Conservation (phyloP, 2,113 vertebrate species). For the Smithornis capensis region DNA sequence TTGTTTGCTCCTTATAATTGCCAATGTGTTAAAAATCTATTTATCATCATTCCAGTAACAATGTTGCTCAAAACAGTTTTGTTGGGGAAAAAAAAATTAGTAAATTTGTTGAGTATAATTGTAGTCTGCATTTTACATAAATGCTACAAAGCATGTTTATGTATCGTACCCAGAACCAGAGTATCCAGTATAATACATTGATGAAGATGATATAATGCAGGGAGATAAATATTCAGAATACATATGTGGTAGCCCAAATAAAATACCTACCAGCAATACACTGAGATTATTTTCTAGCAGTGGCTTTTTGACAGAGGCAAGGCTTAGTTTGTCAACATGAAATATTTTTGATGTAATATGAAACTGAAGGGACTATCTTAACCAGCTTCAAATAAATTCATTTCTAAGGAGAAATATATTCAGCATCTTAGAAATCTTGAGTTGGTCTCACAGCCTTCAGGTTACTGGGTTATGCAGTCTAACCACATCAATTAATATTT, state of each 20-base stretch:
- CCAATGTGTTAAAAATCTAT: background rate
- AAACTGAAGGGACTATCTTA: background rate
- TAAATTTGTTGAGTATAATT: background rate
- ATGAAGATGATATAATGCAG: background rate
- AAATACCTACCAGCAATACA: background rate
- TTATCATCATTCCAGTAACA: background rate
- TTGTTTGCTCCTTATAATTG: background rate
- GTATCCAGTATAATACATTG: background rate
- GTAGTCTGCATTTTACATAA: background rate
- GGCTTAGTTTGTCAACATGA: background rate
- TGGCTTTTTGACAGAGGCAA: background rate
- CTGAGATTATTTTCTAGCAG: background rate
- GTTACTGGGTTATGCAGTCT: background rate
- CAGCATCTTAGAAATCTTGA: background rate
- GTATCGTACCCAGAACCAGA: background rate
- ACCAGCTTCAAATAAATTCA: background rate
- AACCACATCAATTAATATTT: background rate
- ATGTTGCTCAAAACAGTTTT: background rate
- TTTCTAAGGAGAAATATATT: background rate
- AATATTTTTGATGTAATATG: background rate
- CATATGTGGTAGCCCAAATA: background rate
- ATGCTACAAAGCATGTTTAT: background rate
- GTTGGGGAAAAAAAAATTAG: too few species aligned
- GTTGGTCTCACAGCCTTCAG: fast-evolving
- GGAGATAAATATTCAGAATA: background rate